Conservation (phyloP, 2,888 invertebrate species). For the Drepana falcataria region DNA sequence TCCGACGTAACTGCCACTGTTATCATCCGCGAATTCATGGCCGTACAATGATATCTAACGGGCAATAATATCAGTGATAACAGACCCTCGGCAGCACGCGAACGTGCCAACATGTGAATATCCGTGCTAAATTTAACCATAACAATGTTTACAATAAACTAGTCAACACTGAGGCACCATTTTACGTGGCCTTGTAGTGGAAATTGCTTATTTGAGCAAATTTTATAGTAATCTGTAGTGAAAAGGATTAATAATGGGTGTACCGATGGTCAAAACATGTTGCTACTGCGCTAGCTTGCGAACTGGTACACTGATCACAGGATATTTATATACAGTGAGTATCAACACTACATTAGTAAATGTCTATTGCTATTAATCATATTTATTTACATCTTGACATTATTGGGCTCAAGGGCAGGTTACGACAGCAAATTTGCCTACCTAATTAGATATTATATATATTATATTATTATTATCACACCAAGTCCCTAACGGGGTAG, state of each 20-base stretch:
- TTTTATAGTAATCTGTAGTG: not conserved
- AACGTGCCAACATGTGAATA: conserved; percentile 3
- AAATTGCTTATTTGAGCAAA: not conserved
- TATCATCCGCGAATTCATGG: conserved; percentile 14
- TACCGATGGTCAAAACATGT: conserved; percentile 62
- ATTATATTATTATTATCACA: too few species aligned
- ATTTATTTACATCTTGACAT: too few species aligned
- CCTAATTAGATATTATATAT: too few species aligned
- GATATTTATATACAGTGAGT: conserved; percentile 60
- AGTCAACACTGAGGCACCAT: conserved; percentile 6
- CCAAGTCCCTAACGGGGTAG: too few species aligned
- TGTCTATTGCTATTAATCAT: too few species aligned
- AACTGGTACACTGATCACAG: conserved; percentile 62
- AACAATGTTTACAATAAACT: conserved; percentile 11
- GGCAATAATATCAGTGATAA: conserved; percentile 12
- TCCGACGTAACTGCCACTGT: conserved; percentile 4
- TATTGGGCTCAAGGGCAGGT: too few species aligned
- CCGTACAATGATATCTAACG: conserved; percentile 5
- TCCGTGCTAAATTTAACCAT: conserved; percentile 7
- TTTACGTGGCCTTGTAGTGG: not conserved
- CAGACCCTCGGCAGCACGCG: conserved; percentile 4
- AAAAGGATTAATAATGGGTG: conserved; percentile 45
- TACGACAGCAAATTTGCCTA: too few species aligned
- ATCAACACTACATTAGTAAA: too few species aligned
- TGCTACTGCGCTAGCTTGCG: conserved; percentile 56